phyloP scores from a whole-genome alignment of 2,888 invertebrate genomes.

The Lepeophtheirus nordmannii region DNA sequence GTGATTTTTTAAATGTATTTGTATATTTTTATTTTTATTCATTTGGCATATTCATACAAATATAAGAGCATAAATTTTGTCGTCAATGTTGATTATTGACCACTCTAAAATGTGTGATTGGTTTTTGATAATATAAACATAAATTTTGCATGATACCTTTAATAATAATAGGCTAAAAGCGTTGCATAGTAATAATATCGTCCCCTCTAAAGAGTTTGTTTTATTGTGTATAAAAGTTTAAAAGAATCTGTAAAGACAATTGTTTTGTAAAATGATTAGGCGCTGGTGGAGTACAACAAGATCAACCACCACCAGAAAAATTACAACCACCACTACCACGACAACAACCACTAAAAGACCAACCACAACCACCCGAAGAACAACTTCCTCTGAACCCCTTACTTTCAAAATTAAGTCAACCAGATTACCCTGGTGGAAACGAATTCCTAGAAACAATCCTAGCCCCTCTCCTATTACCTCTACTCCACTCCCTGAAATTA shows the following conservation, averaged over 20 bases:
- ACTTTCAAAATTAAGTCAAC: constrained; percentile 22
- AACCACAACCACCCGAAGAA: constrained; percentile 22
- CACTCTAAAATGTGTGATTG: no score
- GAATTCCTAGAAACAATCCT: not conserved
- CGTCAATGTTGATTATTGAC: no score
- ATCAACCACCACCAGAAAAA: not conserved
- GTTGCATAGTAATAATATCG: no score
- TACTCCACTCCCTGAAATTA: not conserved
- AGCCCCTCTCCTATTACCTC: constrained; percentile 1
- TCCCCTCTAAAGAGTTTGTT: no score
- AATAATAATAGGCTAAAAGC: no score
- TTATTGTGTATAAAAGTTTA: no score
- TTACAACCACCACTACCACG: constrained; percentile 21
- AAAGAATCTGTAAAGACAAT: not conserved
- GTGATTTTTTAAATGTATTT: no score
- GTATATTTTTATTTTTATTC: no score
- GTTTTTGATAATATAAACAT: no score
- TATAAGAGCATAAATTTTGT: no score
- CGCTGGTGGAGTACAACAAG: constrained; percentile 3
- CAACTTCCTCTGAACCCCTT: constrained; percentile 20
- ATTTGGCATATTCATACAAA: no score
- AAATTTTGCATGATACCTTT: no score
- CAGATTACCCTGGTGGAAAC: constrained; percentile 19
- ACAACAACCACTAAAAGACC: constrained; percentile 21
- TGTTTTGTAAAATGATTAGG: constrained; percentile 3